Base-by-base conservation (phyloP, 2,797 vertebrate genomes). In the Lagodon rhomboides region DNA sequence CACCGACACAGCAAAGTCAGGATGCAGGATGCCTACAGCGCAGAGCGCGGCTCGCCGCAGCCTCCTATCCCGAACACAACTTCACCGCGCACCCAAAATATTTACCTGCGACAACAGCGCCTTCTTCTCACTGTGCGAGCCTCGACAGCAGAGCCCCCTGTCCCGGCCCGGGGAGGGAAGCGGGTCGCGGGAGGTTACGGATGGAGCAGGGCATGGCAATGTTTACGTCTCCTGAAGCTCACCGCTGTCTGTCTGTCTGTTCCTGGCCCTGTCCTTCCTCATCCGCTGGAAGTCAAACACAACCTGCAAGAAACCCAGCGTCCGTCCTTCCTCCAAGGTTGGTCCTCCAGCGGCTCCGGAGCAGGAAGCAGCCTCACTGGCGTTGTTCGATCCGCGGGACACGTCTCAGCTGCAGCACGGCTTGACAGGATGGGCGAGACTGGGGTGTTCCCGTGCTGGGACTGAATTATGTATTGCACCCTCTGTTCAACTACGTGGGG, bases 31-130 rank as follows among this genome's bases (percentile, higher is more conserved):
- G 12, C 12, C 51, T 2, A 1, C 60, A 53, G 62, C 18, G 5
- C 70, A 50, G 72, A 44, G 11, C 43, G 63, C n/a, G 78, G 81
- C 73, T 79, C 74, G 79, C 77, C 17, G 80, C 81, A 90, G 86
- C 71, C 66, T 87, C 82, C 79, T 89, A 91, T 91, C 91, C 92
- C 90, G 77, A 55, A 75, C 69, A 75, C 82, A 93, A 93, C 92
- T 93, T 91, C 82, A 73, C 41, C 67, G 30, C 69, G 23, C 27
- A 56, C 23, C 55, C 63, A 3, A 58, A 74, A 79, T 55, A 43
- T 72, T 62, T 49, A 68, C 76, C 85, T 61, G 44, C 59, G 12
- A 43, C 66, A 46, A 0, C 64, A n/a, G 47, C 25, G 59, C 15
- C 11, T 2, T 59, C 30, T 1, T 34, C 23, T 5, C 4, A 0